Base-by-base conservation (phyloP, 2,888 invertebrate genomes). In the Antheraea assamensis region DNA sequence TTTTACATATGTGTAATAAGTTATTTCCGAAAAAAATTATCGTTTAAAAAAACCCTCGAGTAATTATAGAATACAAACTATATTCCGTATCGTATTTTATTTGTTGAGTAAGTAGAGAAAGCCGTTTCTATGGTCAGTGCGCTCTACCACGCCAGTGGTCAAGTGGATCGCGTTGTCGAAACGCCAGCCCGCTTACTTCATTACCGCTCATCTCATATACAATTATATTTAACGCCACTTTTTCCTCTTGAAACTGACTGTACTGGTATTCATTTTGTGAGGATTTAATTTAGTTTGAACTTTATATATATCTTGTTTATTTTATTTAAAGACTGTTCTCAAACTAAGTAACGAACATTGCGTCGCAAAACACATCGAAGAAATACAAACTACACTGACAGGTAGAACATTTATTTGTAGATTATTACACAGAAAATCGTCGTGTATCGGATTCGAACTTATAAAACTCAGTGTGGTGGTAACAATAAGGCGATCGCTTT, bases 131-230 rank as follows among this genome's bases (percentile, higher is more conserved):
- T 68, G 68, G 68, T 68, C 68, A 68, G 35, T 71, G 75, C 77
- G 88, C 86, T 90, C 87, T 85, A 82, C 83, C 83, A 88, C 84
- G 75, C 77, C 72, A 79, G 21, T 90, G 89, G 85, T 88, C 90
- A 90, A 90, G 88, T 91, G 85, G 90, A 85, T 82, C 90, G 80
- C 79, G 77, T 35, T 49, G 35, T 68, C 35, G 35, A 68, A 68
- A 68, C 68, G 68, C 19, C 24, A 19, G 35, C 35, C 21, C 68
- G 24, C 4, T 68, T 68, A 68, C 35, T 68, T 35, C 19, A 68
- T 68, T 64, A 35, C 7, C 4, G 7, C 10, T 35, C 8, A 35
- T 68, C 21, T 31, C 21, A 66, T 35, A 19, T 21, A 35, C 30
- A 66, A 66, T 66, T 35, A 66, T 8, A 68, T n/a, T 68, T n/a